phyloP scores from a whole-genome alignment of 2,113 vertebrate genomes.

The Fregata magnificens region DNA sequence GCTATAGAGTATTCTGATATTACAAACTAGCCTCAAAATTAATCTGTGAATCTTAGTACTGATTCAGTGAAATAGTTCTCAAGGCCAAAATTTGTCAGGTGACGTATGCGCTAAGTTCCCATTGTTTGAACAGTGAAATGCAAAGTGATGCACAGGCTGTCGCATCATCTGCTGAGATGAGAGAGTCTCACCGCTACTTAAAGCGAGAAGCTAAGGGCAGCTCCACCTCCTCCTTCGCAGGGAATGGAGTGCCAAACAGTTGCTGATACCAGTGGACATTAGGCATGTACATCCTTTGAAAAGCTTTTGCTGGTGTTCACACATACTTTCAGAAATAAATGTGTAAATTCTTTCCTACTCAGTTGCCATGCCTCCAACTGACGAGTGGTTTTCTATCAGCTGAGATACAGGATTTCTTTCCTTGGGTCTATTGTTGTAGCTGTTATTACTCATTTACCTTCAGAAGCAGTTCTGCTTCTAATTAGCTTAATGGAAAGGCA shows the following conservation, averaged over 20 bases:
- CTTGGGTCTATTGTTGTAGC: not conserved
- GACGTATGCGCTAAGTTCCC: fast-evolving
- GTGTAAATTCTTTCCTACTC: not conserved
- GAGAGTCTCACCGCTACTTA: not conserved
- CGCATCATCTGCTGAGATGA: fast-evolving
- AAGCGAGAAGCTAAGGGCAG: not conserved
- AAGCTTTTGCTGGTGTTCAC: not conserved
- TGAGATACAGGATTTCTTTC: conserved; percentile 5
- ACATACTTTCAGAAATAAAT: not conserved
- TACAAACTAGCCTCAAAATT: not conserved
- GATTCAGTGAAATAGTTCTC: not conserved
- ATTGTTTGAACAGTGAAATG: not conserved
- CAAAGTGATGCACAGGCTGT: not conserved
- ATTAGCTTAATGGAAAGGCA: conserved; percentile 59
- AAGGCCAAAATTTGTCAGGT: not conserved
- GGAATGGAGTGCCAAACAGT: not conserved
- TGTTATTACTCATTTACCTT: conserved; percentile 34
- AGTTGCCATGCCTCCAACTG: not conserved
- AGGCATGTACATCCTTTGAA: not conserved
- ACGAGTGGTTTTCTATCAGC: not conserved
- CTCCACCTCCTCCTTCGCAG: not conserved
- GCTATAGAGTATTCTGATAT: not conserved
- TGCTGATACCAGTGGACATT: fast-evolving
- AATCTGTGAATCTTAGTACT: not conserved
- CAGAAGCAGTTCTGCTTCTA: conserved; percentile 48